These are phyloP conservation scores for Leptopilina myrica DNA, from an alignment of 2,888 invertebrate species.

Conservation along the genomic window DNA sequence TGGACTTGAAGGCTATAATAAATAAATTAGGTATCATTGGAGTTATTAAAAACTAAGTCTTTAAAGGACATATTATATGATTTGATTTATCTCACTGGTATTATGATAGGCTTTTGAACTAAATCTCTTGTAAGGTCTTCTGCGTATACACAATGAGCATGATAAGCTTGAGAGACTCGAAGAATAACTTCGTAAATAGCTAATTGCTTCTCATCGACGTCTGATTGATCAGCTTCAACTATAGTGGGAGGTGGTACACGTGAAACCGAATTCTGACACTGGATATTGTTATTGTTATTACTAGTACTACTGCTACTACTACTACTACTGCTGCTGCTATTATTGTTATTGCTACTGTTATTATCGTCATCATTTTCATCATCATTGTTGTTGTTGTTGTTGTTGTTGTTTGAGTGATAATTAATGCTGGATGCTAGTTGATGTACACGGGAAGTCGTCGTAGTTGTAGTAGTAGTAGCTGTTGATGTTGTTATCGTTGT, in stretches of 20 bases:
- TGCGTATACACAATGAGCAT: conserved; percentile 91
- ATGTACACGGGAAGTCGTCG: conserved; percentile 57
- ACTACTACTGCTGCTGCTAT: conserved; percentile 67
- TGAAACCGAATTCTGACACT: conserved; percentile 61
- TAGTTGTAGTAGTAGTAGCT: conserved; percentile 57
- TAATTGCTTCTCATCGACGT: conserved; percentile 79
- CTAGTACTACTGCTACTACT: conserved; percentile 70
- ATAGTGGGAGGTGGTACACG: conserved; percentile 70
- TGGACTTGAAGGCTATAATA: conserved; percentile 71
- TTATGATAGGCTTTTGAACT: conserved; percentile 83
- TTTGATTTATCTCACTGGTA: conserved; percentile 76
- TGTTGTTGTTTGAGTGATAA: conserved; percentile 71
- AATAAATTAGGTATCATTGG: not conserved
- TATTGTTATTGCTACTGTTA: conserved; percentile 58
- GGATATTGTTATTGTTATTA: conserved; percentile 71
- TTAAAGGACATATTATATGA: not conserved
- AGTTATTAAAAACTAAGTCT: conserved; percentile 10
- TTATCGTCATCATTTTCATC: conserved; percentile 46
- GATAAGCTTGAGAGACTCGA: conserved; percentile 90
- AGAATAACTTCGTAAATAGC: conserved; percentile 88
- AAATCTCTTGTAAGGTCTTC: conserved; percentile 88
- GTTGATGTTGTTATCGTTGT: conserved; percentile 69
- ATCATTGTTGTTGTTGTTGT: conserved; percentile 77
- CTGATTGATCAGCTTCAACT: conserved; percentile 78
- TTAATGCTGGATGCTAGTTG: conserved; percentile 68